A percentile compares a stretch with the other conserved stretches of the same genome.
phyloP scores from a whole-genome alignment of 1,140 invertebrate genomes.

The Drosophila eugracilis region DNA sequence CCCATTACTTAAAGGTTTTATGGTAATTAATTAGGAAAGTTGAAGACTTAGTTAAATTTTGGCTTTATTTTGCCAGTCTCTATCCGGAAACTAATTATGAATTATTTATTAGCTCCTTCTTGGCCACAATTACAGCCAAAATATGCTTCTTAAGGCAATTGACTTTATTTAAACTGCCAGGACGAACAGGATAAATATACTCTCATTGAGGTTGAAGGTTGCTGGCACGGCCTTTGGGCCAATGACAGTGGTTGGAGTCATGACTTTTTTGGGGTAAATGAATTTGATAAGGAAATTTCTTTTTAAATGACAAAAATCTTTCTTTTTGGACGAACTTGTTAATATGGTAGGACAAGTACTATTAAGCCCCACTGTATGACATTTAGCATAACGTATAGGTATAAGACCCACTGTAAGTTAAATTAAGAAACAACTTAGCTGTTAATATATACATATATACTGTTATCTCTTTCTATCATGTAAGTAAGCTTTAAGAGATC shows the following conservation, averaged over 20 bases:
- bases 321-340: no score
- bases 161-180: constrained; percentile 3
- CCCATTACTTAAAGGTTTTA: neutral
- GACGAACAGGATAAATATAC: constrained; percentile 6
- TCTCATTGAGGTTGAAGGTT: constrained; percentile 7
- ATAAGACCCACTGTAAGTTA: no score
- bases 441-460: no score
- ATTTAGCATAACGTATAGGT: no score
- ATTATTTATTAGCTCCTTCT: neutral
- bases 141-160: neutral
- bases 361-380: no score
- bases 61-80: no score
- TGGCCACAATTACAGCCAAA: constrained; percentile 3
- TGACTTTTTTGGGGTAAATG: neutral
- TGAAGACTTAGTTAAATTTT: no score
- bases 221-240: constrained; percentile 5
- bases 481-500: no score
- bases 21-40: neutral
- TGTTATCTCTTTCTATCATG: no score
- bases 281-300: neutral
- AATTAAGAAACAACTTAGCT: no score
- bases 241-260: neutral
- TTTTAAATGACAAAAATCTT: neutral
- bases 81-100: neutral
- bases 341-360: no score